Conservation (phyloP, 2,113 vertebrate species). For the Butorides virescens region DNA sequence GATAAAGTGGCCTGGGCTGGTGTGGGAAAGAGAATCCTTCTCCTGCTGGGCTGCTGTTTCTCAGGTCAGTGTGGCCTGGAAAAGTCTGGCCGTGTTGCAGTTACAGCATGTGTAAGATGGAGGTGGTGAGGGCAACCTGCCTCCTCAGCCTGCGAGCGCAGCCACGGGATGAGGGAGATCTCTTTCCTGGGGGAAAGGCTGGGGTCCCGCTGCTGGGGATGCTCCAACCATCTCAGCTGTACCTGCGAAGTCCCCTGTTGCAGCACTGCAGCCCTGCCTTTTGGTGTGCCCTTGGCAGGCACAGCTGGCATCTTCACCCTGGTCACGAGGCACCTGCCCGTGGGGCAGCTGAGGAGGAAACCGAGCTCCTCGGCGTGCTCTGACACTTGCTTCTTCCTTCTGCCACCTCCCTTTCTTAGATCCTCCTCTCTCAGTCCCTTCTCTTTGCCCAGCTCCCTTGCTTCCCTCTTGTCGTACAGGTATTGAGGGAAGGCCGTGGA, state of each 20-base stretch:
- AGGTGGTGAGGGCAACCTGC: not conserved
- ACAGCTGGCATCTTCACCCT: not conserved
- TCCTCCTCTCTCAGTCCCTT: not conserved
- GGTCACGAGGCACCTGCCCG: not conserved
- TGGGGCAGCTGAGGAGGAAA: not conserved
- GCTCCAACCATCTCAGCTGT: not conserved
- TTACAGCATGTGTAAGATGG: not conserved
- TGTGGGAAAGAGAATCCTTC: not conserved
- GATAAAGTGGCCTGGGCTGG: not conserved
- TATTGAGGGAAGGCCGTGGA: not conserved
- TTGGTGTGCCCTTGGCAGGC: not conserved
- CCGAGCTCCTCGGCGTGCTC: fast-evolving
- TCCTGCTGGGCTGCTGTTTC: not conserved
- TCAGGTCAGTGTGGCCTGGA: not conserved
- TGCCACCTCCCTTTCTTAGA: not conserved
- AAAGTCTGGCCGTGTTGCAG: not conserved
- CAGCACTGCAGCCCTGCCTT: not conserved
- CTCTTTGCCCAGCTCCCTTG: not conserved
- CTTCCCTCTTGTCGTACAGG: not conserved
- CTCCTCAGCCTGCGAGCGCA: not conserved
- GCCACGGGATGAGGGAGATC: not conserved
- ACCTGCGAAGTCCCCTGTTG: not conserved
- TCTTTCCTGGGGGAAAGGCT: not conserved
- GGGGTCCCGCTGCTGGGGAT: not conserved
- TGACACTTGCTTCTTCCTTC: not conserved